Base-by-base conservation (phyloP, 1,140 invertebrate genomes). In the Bombus pyrosoma region DNA sequence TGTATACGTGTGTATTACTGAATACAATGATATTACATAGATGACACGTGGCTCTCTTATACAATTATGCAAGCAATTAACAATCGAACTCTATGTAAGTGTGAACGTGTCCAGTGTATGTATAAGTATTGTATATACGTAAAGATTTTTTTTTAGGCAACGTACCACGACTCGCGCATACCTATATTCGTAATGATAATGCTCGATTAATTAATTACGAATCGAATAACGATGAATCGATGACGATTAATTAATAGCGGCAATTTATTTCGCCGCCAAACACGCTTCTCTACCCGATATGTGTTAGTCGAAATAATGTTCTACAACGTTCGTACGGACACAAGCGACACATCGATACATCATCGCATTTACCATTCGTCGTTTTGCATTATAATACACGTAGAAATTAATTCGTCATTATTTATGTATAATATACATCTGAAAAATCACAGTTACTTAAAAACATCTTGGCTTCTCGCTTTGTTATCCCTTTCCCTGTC, bases 391-490 rank as follows among this genome's bases (percentile, higher is more conserved):
- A 93, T 62, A 62, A n/a, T 62, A 62, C 93, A 88, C 92, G 91
- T 92, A 94, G 83, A 93, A 94, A 93, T 91, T 86, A 91, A 91
- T 93, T 93, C 87, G 83, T 93, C 83, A 85, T 53, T 91, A 86
- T 92, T 88, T 92, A 92, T 92, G 85, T 93, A 91, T 92, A 92
- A 91, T 91, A 90, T 91, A 89, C 89, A 94, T 93, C 92, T 91
- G 90, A 94, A 92, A 93, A 95, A 94, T 94, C 93, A 95, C 93
- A 94, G 94, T 93, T 94, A 94, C 92, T 93, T 92, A 91, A 94
- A 93, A 93, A 92, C 85, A 91, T 79, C 88, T 85, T 88, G 87
- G 76, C 64, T 80, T 66, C 41, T 34, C 79, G 68, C 66, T 79
- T 32, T 59, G 41, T 37, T 39, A 73, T 72, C 22, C 83, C 25